A percentile compares a stretch with the other conserved stretches of the same genome.
Conservation (phyloP, 1,140 invertebrate species). For the Drosophila obscura region DNA sequence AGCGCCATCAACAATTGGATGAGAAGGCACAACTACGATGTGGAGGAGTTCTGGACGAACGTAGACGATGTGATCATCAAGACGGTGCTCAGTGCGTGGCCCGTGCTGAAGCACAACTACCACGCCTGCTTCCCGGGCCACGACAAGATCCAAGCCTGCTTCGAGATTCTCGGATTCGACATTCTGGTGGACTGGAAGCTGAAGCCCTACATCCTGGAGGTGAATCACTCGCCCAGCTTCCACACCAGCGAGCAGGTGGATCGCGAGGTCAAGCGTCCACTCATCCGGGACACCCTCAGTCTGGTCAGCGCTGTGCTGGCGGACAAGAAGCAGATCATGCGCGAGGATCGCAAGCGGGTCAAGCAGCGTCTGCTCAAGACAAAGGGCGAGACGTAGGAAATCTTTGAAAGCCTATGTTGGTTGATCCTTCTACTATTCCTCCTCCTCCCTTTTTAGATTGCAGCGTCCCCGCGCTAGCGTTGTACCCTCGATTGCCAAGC, state of each 20-base stretch:
- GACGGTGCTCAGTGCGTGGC: slow-evolving; percentile 93
- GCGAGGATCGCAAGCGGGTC: slow-evolving; percentile 88
- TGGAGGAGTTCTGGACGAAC: slow-evolving; percentile 90
- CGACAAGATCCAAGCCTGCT: slow-evolving; percentile 92
- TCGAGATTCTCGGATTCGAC: slow-evolving; percentile 95
- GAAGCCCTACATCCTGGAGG: slow-evolving; percentile 94
- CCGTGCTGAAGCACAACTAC: slow-evolving; percentile 94
- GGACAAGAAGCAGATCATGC: slow-evolving; percentile 90
- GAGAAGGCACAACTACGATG: slow-evolving; percentile 88
- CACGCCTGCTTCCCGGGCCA: slow-evolving; percentile 94
- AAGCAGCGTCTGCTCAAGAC: slow-evolving; percentile 87
- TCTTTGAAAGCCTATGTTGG: neutral
- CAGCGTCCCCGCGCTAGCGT: slow-evolving; percentile 5
- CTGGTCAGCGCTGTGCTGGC: slow-evolving; percentile 92
- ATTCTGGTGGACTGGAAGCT: slow-evolving; percentile 93
- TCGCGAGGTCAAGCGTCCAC: slow-evolving; percentile 91
- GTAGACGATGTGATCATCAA: slow-evolving; percentile 96
- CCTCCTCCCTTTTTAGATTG: slow-evolving; percentile 8
- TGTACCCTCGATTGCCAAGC: slow-evolving; percentile 1
- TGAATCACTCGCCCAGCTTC: slow-evolving; percentile 96
- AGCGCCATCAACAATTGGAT: slow-evolving; percentile 92
- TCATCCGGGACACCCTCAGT: slow-evolving; percentile 92
- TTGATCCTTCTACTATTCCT: too few species aligned
- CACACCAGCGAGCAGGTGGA: slow-evolving; percentile 93
- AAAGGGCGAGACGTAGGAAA: slow-evolving; percentile 64